phyloP scores from a whole-genome alignment of 2,888 invertebrate species.

The Netelia inedita region DNA sequence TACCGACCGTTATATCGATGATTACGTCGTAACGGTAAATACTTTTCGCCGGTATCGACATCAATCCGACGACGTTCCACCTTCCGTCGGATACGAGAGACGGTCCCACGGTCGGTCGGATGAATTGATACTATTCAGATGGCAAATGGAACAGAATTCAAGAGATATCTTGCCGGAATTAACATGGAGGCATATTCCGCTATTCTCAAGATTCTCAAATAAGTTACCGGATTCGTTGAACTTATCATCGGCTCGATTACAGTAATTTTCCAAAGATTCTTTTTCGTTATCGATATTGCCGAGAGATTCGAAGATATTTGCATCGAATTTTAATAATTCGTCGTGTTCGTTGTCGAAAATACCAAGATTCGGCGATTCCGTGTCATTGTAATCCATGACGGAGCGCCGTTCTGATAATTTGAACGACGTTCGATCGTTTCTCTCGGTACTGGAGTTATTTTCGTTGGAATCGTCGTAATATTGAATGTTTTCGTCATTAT shows the following conservation, averaged over 20 bases:
- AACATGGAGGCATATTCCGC: constrained; percentile 87
- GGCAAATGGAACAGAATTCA: constrained; percentile 87
- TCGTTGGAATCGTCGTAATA: background rate
- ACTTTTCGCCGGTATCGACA: background rate
- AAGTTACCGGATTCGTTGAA: constrained; percentile 61
- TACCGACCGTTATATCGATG: constrained; percentile 62
- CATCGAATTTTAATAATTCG: constrained; percentile 56
- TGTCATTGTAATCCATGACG: background rate
- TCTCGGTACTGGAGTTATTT: background rate
- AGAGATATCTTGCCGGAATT: constrained; percentile 87
- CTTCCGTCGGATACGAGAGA: constrained; percentile 11
- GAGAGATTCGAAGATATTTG: constrained; percentile 44
- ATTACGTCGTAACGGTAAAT: background rate
- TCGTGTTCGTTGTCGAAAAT: constrained; percentile 42
- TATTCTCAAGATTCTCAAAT: constrained; percentile 80
- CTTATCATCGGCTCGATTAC: constrained; percentile 3
- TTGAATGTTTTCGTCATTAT: background rate
- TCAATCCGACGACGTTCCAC: constrained; percentile 18
- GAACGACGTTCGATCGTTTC: background rate
- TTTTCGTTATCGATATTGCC: constrained; percentile 14
- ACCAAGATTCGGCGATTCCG: constrained; percentile 28
- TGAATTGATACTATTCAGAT: constrained; percentile 83
- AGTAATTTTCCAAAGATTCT: constrained; percentile 4
- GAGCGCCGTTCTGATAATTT: background rate
- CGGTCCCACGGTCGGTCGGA: constrained; percentile 43